phyloP scores from a whole-genome alignment of 1,140 invertebrate species.

The Drosophila mayri region DNA sequence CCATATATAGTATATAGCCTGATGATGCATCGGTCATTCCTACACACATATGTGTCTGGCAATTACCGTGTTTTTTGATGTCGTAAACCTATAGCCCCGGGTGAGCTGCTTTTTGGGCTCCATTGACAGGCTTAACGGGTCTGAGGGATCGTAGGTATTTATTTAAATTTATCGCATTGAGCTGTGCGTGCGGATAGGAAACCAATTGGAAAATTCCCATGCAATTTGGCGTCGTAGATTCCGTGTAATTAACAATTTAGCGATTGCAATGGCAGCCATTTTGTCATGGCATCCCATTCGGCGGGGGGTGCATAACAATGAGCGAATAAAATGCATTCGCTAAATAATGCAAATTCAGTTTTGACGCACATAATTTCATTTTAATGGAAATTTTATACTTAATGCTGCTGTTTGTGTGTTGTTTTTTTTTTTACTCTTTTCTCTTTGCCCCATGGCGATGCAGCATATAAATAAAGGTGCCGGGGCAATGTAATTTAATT shows the following conservation, averaged over 20 bases:
- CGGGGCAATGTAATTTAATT: constrained; percentile 68
- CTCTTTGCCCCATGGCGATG: constrained; percentile 48
- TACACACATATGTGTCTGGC: constrained; percentile 64
- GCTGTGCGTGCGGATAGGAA: constrained; percentile 48
- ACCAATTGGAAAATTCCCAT: constrained; percentile 49
- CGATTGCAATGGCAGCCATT: constrained; percentile 60
- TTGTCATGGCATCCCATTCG: constrained; percentile 37
- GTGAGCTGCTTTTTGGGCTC: constrained; percentile 7
- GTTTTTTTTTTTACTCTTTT: neutral
- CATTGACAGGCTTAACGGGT: constrained; percentile 62
- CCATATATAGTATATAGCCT: constrained; percentile 12
- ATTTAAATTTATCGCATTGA: constrained; percentile 74
- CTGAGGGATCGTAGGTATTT: constrained; percentile 54
- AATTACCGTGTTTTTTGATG: constrained; percentile 69
- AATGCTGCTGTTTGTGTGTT: constrained; percentile 10
- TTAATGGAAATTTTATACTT: constrained; percentile 70
- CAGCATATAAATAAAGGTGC: constrained; percentile 74
- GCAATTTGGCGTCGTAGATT: constrained; percentile 51
- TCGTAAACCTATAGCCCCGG: constrained; percentile 21
- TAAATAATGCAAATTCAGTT: constrained; percentile 75
- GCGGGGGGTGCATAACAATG: constrained; percentile 34
- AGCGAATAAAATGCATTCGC: constrained; percentile 28
- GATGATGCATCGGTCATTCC: constrained; percentile 18
- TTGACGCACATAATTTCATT: constrained; percentile 72
- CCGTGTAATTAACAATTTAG: constrained; percentile 78